Conservation (phyloP, 2,888 invertebrate genomes). For the Thymelicus lineola region DNA sequence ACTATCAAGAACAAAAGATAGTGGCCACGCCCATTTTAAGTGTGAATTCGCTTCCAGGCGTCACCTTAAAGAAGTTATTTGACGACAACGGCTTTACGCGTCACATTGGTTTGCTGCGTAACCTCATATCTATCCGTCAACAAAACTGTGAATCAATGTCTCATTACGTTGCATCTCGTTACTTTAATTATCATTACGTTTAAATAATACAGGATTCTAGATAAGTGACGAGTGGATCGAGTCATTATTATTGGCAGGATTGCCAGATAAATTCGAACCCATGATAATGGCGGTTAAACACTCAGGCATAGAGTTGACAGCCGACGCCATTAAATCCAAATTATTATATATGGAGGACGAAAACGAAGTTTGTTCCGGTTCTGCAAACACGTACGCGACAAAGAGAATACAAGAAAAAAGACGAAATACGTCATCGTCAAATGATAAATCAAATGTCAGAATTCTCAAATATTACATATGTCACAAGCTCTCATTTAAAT, state of each 20-base stretch:
- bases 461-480: constrained; percentile 26
- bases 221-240: constrained; percentile 39
- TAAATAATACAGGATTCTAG: constrained; percentile 39
- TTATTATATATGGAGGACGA: constrained; percentile 35
- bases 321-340: constrained; percentile 39
- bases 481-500: constrained; percentile 13
- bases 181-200: too few relatives aligned
- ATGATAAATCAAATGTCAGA: not conserved
- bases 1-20: too few relatives aligned
- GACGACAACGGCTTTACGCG: too few relatives aligned
- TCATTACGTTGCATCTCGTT: constrained; percentile 39
- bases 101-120: too few relatives aligned
- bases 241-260: constrained; percentile 40
- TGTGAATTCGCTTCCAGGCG: too few relatives aligned
- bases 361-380: constrained; percentile 15
- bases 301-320: constrained; percentile 37
- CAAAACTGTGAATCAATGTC: too few relatives aligned
- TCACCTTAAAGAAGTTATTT: too few relatives aligned
- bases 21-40: too few relatives aligned
- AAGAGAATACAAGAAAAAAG: constrained; percentile 19
- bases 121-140: too few relatives aligned
- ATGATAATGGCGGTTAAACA: constrained; percentile 44
- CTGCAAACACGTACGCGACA: not conserved
- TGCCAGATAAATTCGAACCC: constrained; percentile 39
- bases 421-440: constrained; percentile 5